Conservation (phyloP, 2,888 invertebrate genomes). For the Slavum lentiscoides region DNA sequence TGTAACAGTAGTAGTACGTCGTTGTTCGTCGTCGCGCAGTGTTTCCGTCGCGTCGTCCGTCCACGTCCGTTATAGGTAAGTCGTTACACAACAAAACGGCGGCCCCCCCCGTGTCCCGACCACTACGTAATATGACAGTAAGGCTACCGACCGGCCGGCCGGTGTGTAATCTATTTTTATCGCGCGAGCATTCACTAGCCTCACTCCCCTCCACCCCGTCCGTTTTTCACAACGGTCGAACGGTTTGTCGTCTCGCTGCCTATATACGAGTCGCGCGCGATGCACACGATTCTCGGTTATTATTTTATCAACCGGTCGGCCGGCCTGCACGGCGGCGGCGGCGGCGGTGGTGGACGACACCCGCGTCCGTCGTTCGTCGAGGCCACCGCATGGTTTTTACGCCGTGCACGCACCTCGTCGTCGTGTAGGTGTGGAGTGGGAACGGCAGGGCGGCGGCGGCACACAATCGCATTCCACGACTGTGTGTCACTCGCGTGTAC, state of each 20-base stretch:
- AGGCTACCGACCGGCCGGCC: background rate
- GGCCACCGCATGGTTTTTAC: slow-evolving; percentile 33
- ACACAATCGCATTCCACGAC: slow-evolving; percentile 42
- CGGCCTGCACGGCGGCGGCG: too few species aligned
- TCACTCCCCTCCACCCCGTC: background rate
- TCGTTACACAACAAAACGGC: background rate
- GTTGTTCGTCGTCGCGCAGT: slow-evolving; percentile 1
- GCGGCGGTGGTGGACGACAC: background rate
- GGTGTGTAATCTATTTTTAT: slow-evolving; percentile 44
- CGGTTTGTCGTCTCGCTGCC: too few species aligned
- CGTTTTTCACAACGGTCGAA: background rate
- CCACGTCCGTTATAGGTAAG: slow-evolving; percentile 49
- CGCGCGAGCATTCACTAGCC: slow-evolving; percentile 18
- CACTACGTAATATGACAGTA: background rate
- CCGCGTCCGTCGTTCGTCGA: background rate
- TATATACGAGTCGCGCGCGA: too few species aligned
- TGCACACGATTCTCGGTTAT: too few species aligned
- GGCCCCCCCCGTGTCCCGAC: background rate
- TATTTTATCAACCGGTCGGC: too few species aligned
- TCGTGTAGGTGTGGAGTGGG: background rate
- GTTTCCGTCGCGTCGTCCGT: slow-evolving; percentile 21
- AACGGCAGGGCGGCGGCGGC: slow-evolving; percentile 17
- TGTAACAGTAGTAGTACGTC: background rate
- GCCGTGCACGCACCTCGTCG: background rate
- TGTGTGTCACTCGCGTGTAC: slow-evolving; percentile 36